Conservation (phyloP, 92 coral and sea anemone species). For the Zoanthus sansibaricus region DNA sequence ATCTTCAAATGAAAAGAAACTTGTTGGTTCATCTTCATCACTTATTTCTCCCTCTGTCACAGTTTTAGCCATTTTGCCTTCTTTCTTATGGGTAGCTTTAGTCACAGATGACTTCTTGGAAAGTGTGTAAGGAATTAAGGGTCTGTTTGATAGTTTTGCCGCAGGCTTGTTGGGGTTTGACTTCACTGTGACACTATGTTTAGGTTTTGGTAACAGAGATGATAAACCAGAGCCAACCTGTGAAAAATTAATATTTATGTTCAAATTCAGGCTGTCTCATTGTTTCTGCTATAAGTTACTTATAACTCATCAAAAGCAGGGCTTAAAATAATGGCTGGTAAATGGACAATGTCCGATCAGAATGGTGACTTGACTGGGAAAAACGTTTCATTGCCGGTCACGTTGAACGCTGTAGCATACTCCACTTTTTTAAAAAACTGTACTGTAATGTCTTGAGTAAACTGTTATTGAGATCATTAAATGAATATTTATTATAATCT, state of each 20-base stretch:
- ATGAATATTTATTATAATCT: too few species aligned
- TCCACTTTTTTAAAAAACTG: too few species aligned
- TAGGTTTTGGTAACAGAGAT: constrained; percentile 93
- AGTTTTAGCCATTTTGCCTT: constrained; percentile 41
- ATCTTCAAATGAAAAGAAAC: constrained; percentile 85
- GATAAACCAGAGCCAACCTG: constrained; percentile 86
- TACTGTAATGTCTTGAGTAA: too few species aligned
- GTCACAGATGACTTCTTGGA: constrained; percentile 69
- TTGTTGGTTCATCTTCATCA: constrained; percentile 75
- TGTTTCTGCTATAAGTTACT: too few species aligned
- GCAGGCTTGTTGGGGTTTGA: constrained; percentile 89
- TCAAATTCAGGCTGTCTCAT: neutral
- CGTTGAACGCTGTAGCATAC: too few species aligned
- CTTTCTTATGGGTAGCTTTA: constrained; percentile 33
- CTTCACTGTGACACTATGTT: constrained; percentile 82
- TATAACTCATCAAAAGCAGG: too few species aligned
- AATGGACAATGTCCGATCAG: too few species aligned
- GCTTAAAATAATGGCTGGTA: too few species aligned
- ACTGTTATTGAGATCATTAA: too few species aligned
- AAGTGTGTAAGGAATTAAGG: constrained; percentile 86
- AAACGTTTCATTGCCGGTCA: too few species aligned
- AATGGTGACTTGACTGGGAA: too few species aligned
- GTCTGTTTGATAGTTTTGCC: constrained; percentile 80
- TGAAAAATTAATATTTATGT: neutral
- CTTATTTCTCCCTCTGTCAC: constrained; percentile 62